phyloP scores from a whole-genome alignment of 1,140 invertebrate genomes.

The Semibalanus balanoides region DNA sequence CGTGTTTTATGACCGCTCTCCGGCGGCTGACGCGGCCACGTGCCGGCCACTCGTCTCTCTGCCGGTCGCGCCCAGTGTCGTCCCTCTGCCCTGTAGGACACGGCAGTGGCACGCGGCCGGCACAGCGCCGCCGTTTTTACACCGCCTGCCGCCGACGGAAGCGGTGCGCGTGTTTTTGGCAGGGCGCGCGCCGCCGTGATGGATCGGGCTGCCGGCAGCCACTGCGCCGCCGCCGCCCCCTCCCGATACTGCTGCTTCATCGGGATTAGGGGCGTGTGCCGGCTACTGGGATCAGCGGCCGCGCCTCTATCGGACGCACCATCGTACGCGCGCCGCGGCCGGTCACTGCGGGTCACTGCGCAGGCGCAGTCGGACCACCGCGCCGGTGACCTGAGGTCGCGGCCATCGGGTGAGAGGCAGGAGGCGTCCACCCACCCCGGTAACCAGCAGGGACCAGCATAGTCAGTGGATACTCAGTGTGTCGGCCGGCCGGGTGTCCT shows the following conservation, averaged over 20 bases:
- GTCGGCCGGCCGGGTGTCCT: too few relatives aligned
- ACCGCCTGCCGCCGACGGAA: neutral
- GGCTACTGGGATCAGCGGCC: neutral
- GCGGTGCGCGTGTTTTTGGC: too few relatives aligned
- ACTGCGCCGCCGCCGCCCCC: too few relatives aligned
- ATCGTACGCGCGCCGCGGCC: neutral
- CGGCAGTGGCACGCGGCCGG: neutral
- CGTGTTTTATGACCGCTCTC: too few relatives aligned
- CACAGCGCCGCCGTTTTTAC: neutral
- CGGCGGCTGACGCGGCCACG: too few relatives aligned
- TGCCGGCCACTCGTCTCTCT: too few relatives aligned
- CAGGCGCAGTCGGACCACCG: neutral
- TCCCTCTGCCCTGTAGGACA: neutral
- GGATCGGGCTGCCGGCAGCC: neutral
- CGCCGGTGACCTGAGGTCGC: too few relatives aligned
- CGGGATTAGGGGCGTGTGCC: conserved; percentile 1
- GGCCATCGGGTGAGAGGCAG: too few relatives aligned
- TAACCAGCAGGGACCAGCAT: too few relatives aligned
- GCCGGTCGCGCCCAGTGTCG: too few relatives aligned
- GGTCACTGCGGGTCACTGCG: neutral
- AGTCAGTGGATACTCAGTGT: too few relatives aligned
- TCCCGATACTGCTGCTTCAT: neutral
- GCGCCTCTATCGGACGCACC: neutral
- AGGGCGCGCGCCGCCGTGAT: neutral
- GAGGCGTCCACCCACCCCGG: neutral